Conservation (phyloP, 2,113 vertebrate genomes). For the Prietella phreatophila region DNA sequence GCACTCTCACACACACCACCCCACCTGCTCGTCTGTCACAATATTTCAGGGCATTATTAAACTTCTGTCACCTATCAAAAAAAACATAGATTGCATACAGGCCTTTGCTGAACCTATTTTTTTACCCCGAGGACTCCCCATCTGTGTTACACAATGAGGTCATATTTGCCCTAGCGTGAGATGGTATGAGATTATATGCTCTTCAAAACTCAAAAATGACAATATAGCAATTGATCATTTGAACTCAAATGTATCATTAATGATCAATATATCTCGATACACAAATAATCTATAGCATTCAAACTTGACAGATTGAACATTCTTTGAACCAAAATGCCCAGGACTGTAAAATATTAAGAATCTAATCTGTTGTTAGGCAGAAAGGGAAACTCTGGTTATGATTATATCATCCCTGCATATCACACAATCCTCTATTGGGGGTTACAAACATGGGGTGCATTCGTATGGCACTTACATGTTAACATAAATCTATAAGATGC, state of each 20-base stretch:
- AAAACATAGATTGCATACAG: not conserved
- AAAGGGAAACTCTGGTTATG: not conserved
- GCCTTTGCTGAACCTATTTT: not conserved
- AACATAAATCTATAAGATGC: not conserved
- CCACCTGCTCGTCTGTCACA: slow-evolving; percentile 4
- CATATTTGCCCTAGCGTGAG: slow-evolving; percentile 34
- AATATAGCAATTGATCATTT: not conserved
- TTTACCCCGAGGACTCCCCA: slow-evolving; percentile 2
- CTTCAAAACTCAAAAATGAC: not conserved
- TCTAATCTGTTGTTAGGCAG: not conserved
- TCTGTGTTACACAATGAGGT: slow-evolving; percentile 46
- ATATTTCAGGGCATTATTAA: slow-evolving; percentile 21
- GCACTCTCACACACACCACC: slow-evolving; percentile 7
- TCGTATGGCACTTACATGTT: not conserved
- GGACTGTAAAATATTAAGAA: not conserved
- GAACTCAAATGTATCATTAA: not conserved
- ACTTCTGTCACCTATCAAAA: not conserved
- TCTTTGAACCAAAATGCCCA: not conserved
- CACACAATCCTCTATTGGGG: not conserved
- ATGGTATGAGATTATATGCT: slow-evolving; percentile 4
- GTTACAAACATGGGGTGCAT: not conserved
- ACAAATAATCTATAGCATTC: not conserved
- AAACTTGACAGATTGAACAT: not conserved
- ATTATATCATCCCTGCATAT: not conserved
- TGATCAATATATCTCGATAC: not conserved